Evolutionary conservation across 2,888 invertebrate genomes (phyloP).

Genomic region (Ptychoptera contaminata): DNA sequence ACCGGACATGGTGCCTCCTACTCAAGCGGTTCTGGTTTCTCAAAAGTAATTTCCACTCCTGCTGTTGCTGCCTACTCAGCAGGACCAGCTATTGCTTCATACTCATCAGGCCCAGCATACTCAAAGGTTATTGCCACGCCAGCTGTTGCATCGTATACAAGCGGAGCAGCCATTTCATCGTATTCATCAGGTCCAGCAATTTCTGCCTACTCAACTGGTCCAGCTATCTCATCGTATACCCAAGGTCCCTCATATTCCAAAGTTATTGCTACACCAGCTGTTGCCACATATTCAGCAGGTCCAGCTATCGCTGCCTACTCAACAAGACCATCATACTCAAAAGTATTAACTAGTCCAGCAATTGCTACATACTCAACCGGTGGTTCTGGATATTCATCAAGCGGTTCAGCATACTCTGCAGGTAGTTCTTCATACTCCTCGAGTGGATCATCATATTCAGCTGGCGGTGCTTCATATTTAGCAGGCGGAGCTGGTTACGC

Average conservation of each 20-base stretch:
- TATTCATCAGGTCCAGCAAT: slow-evolving; percentile 11
- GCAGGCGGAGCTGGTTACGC: not conserved
- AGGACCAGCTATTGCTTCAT: slow-evolving; percentile 4
- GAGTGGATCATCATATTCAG: not conserved
- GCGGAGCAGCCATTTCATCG: slow-evolving; percentile 11
- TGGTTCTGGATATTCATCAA: slow-evolving; percentile 1
- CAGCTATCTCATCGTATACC: slow-evolving; percentile 8
- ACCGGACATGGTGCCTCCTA: slow-evolving; percentile 2
- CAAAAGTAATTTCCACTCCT: too few species aligned
- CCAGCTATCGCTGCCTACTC: slow-evolving; percentile 11
- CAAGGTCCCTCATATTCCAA: slow-evolving; percentile 1
- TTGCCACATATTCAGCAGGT: slow-evolving; percentile 8
- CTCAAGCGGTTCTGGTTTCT: too few species aligned
- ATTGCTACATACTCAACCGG: slow-evolving; percentile 4
- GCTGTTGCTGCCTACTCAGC: too few species aligned
- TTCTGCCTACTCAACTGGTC: slow-evolving; percentile 11
- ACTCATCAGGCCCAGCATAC: slow-evolving; percentile 10
- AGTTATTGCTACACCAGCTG: slow-evolving; percentile 5
- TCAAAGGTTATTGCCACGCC: slow-evolving; percentile 22
- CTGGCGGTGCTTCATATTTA: not conserved
- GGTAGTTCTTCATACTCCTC: not conserved
- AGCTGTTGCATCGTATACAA: slow-evolving; percentile 27
- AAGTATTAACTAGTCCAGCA: not conserved
- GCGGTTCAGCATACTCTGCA: not conserved
- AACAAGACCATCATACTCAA: slow-evolving; percentile 4